Base-by-base conservation (phyloP, 2,888 invertebrate species). In the Cinara cedri region DNA sequence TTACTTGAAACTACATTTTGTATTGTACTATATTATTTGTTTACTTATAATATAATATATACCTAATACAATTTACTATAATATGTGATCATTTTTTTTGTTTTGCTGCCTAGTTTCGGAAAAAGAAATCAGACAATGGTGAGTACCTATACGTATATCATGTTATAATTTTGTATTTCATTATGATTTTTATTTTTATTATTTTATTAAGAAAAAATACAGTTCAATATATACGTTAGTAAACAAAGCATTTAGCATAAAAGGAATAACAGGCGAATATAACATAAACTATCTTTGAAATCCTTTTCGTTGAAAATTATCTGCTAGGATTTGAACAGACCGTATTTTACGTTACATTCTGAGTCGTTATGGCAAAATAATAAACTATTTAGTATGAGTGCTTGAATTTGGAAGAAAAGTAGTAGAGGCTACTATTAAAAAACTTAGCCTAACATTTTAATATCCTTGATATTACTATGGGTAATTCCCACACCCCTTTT, bases 41-140 rank as follows among this genome's bases (percentile, higher is more conserved):
- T 57, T 24, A 13, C 24, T 60, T 26, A 14, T 13, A 6, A 24
- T 60, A 26, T 24, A 4, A 14, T 13, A 24, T 57, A n/a, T 21
- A 24, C 19, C 26, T 19, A 74, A 49, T n/a, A n/a, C n/a, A n/a
- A n/a, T n/a, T n/a, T n/a, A n/a, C n/a, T 19, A 54, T 26, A 16
- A 24, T 66, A n/a, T n/a, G n/a, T 81, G 21, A 44, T 44, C 1
- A 42, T 63, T 65, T 44, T 51, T 74, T 63, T 81, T 80, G 82
- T 82, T 72, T 81, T 82, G 83, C 82, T 83, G 82, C 83, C 57
- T 92, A 94, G 94, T 94, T 88, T 93, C 93, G 83, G 94, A 94
- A 87, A 93, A 93, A 88, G 94, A 94, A 88, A 93, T 94, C 84
- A 89, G 94, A 84, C 93, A 93, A 87, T 94, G 94, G 93, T 93